Percentiles rank a stretch among this genome's conserved stretches.
phyloP scores from a whole-genome alignment of 2,113 vertebrate genomes.

The Gnathonemus longibarbis region DNA sequence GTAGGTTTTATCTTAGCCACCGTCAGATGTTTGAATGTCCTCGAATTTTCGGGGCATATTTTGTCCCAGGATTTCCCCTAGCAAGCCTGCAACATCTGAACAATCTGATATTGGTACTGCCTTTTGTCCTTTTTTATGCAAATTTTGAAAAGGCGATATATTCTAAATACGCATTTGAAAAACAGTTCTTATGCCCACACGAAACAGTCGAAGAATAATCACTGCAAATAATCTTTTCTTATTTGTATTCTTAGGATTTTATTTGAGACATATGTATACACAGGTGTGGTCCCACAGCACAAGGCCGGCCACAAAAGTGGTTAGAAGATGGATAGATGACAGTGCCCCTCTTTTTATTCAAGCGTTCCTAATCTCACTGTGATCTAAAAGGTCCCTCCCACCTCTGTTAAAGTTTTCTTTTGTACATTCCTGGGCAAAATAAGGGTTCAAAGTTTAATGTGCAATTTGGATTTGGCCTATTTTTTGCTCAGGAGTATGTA shows the following conservation, averaged over 20 bases:
- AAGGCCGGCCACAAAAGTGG: not conserved
- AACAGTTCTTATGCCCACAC: not conserved
- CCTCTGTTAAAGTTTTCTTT: not conserved
- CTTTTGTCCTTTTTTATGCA: not conserved
- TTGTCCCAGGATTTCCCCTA: not conserved
- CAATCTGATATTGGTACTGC: not conserved
- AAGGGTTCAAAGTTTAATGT: not conserved
- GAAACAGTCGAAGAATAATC: not conserved
- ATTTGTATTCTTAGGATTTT: too few relatives aligned
- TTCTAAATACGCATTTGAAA: not conserved
- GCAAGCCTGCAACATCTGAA: not conserved
- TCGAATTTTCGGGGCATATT: not conserved
- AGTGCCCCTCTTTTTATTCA: not conserved
- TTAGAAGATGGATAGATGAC: not conserved
- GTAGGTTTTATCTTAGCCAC: not conserved
- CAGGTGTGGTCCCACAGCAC: not conserved
- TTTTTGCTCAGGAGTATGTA: not conserved
- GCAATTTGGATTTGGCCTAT: not conserved
- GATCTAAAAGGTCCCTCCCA: not conserved
- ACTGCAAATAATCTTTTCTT: not conserved
- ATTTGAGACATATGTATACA: not conserved
- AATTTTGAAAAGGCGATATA: not conserved
- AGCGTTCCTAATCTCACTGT: not conserved
- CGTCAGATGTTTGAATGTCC: not conserved
- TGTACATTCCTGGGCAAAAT: not conserved